phyloP scores from a whole-genome alignment of 2,797 vertebrate species.

The Lacerta agilis region DNA sequence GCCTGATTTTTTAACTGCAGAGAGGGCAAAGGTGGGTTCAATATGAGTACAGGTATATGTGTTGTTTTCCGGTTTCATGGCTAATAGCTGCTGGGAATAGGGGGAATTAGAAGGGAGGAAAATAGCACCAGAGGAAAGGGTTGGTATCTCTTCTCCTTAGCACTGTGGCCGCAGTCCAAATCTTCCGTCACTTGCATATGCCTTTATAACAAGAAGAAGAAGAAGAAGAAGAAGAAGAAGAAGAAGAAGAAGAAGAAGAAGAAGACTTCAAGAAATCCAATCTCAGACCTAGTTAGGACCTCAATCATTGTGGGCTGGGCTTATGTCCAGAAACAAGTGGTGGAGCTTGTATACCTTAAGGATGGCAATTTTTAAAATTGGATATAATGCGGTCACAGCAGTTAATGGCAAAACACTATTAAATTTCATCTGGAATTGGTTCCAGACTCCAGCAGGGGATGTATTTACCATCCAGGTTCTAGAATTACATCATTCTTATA shows the following conservation, averaged over 20 bases:
- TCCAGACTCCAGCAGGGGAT: slow-evolving; percentile 39
- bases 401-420: slow-evolving; percentile 30
- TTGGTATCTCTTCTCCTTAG: not conserved
- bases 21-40: not conserved
- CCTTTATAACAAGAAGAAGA: not conserved
- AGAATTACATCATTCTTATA: slow-evolving; percentile 50
- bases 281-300: not conserved
- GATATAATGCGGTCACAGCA: slow-evolving; percentile 22
- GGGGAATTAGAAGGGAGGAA: not conserved
- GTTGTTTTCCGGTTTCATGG: no score
- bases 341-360: not conserved
- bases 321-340: not conserved
- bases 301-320: not conserved
- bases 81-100: not conserved
- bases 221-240: not conserved
- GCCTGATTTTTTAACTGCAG: not conserved
- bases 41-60: not conserved
- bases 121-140: not conserved
- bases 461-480: slow-evolving; percentile 36
- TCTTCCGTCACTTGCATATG: not conserved
- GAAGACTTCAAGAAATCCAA: not conserved
- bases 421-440: slow-evolving; percentile 19
- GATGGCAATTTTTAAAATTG: not conserved
- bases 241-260: not conserved
- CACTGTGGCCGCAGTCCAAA: not conserved